phyloP scores from a whole-genome alignment of 2,888 invertebrate species.

The Lissocephala sabroskyi region DNA sequence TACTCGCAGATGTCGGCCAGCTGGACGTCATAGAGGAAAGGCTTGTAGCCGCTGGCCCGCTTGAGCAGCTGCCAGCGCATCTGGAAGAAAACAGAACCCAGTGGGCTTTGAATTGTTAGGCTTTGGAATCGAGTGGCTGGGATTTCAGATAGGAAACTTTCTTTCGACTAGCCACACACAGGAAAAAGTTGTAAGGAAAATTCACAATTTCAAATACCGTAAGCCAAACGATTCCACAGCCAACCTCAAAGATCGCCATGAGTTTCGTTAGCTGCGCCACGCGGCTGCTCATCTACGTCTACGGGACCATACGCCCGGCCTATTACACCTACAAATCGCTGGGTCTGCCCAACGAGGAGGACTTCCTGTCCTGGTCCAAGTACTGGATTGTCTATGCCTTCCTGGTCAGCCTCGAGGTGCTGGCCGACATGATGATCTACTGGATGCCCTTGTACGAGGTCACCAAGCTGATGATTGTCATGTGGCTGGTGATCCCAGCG shows the following conservation, averaged over 20 bases:
- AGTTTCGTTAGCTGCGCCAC: slow-evolving; percentile 23
- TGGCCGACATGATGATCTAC: slow-evolving; percentile 94
- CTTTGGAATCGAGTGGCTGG: too few species aligned
- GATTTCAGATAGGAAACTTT: too few species aligned
- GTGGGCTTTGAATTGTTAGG: too few species aligned
- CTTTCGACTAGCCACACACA: too few species aligned
- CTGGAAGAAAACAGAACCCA: slow-evolving; percentile 21
- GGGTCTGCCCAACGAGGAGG: slow-evolving; percentile 4
- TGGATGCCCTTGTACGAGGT: slow-evolving; percentile 86
- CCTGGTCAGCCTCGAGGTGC: slow-evolving; percentile 92
- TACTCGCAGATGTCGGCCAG: slow-evolving; percentile 47
- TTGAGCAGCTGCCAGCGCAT: slow-evolving; percentile 53
- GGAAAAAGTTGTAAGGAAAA: too few species aligned
- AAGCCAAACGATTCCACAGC: too few species aligned
- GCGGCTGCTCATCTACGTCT: slow-evolving; percentile 29
- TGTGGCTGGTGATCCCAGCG: slow-evolving; percentile 36
- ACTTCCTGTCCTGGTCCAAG: slow-evolving; percentile 34
- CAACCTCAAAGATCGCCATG: slow-evolving; percentile 24
- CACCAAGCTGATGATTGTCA: slow-evolving; percentile 32
- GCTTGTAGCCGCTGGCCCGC: slow-evolving; percentile 55
- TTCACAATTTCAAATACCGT: too few species aligned
- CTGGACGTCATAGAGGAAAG: slow-evolving; percentile 46
- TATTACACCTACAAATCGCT: slow-evolving; percentile 31
- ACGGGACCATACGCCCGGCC: slow-evolving; percentile 41
- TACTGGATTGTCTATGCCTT: slow-evolving; percentile 80